These are phyloP conservation scores for Parochlus steinenii DNA, from an alignment of 2,888 invertebrate species.

Conservation along the genomic window DNA sequence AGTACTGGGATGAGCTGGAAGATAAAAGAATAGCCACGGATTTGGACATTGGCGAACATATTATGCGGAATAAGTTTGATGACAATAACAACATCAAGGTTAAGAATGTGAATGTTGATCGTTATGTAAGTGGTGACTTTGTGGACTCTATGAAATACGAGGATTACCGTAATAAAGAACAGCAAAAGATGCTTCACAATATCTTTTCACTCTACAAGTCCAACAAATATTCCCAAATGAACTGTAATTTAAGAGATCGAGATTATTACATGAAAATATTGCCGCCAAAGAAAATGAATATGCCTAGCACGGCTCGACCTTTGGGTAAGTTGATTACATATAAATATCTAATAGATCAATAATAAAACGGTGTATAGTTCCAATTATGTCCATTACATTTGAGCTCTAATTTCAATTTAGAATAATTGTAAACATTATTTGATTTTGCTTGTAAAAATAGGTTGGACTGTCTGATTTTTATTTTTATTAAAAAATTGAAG, in stretches of 20 bases:
- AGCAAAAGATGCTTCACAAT: slow-evolving; percentile 28
- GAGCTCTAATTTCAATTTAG: too few species aligned
- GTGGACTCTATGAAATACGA: slow-evolving; percentile 22
- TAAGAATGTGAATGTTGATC: slow-evolving; percentile 27
- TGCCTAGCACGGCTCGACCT: slow-evolving; percentile 27
- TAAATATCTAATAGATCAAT: too few species aligned
- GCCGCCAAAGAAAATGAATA: slow-evolving; percentile 28
- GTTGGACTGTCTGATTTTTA: too few species aligned
- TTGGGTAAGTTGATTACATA: slow-evolving; percentile 22
- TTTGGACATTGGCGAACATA: slow-evolving; percentile 1
- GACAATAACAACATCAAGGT: slow-evolving; percentile 28
- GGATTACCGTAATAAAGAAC: slow-evolving; percentile 17
- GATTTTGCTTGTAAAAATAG: too few species aligned
- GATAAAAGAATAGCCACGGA: slow-evolving; percentile 8
- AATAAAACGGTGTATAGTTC: too few species aligned
- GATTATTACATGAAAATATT: slow-evolving; percentile 21
- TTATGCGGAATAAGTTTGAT: slow-evolving; percentile 16
- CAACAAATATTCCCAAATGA: slow-evolving; percentile 30
- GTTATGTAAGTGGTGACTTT: slow-evolving; percentile 28
- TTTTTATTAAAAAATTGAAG: too few species aligned
- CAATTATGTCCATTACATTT: too few species aligned
- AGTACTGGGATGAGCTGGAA: slow-evolving; percentile 30
- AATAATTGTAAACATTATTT: too few species aligned
- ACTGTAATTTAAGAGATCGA: slow-evolving; percentile 22
- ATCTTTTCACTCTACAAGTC: slow-evolving; percentile 31